Conservation (phyloP, 2,113 vertebrate species). For the Anarhynchus alexandrinus region DNA sequence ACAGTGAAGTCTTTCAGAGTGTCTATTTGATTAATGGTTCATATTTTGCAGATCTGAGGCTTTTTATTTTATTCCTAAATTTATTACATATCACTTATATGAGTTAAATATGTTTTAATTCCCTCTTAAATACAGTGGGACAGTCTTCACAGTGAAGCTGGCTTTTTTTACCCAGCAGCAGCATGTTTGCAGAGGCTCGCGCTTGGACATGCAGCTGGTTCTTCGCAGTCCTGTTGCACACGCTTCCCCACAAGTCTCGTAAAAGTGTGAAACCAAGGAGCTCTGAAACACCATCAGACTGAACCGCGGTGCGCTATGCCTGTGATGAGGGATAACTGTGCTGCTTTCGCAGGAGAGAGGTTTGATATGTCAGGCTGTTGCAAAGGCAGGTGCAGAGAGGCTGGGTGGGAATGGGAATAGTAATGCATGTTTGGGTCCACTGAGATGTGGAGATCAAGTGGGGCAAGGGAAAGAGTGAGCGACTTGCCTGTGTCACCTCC, state of each 20-base stretch:
- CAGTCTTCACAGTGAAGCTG: not conserved
- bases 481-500: not conserved
- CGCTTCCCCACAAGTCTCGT: not conserved
- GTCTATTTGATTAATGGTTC: slow-evolving; percentile 16
- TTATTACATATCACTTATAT: not conserved
- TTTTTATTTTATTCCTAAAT: slow-evolving; percentile 29
- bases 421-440: not conserved
- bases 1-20: not conserved
- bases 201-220: not conserved
- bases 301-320: not conserved
- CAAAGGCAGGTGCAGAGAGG: not conserved
- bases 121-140: not conserved
- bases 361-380: not conserved
- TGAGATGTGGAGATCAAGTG: not conserved
- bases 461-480: not conserved
- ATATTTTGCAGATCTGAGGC: not conserved
- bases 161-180: not conserved
- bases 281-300: not conserved
- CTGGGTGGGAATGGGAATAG: not conserved
- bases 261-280: not conserved
- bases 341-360: not conserved
- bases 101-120: slow-evolving; percentile 21
- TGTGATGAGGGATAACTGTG: not conserved
- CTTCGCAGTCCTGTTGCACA: not conserved
- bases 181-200: not conserved